phyloP scores from a whole-genome alignment of 2,113 vertebrate species.

The Lamprotornis superbus region DNA sequence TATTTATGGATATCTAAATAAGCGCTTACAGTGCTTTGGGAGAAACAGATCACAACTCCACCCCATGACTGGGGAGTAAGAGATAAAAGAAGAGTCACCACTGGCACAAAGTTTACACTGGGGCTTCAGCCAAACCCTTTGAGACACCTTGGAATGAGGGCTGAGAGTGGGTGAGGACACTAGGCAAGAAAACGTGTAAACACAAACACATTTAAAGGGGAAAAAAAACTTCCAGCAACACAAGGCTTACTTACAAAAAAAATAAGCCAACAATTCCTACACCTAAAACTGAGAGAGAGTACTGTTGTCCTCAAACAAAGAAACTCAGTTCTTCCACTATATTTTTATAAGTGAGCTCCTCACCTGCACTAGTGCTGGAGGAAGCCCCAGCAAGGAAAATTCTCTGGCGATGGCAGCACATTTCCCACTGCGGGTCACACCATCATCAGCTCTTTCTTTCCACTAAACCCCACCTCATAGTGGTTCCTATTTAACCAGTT shows the following conservation, averaged over 20 bases:
- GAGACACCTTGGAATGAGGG: background rate
- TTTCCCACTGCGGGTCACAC: background rate
- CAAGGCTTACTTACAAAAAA: background rate
- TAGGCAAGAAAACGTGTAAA: background rate
- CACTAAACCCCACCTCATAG: background rate
- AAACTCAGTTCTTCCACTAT: background rate
- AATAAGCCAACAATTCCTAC: background rate
- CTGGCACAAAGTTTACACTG: background rate
- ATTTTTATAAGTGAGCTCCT: background rate
- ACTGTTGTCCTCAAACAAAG: background rate
- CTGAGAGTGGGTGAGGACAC: background rate
- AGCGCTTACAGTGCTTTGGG: rapidly evolving
- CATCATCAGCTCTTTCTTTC: background rate
- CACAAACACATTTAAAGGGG: background rate
- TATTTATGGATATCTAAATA: background rate
- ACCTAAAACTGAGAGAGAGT: background rate
- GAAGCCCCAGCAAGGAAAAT: background rate
- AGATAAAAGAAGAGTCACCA: background rate
- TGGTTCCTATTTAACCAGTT: rapidly evolving
- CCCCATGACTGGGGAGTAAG: background rate
- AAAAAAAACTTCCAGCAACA: background rate
- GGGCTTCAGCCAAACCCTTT: background rate
- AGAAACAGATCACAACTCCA: rapidly evolving
- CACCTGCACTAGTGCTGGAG: background rate
- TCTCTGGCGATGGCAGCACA: background rate